Evolutionary conservation across 2,888 invertebrate species (phyloP).

Genomic region (Cylloceria caligata): DNA sequence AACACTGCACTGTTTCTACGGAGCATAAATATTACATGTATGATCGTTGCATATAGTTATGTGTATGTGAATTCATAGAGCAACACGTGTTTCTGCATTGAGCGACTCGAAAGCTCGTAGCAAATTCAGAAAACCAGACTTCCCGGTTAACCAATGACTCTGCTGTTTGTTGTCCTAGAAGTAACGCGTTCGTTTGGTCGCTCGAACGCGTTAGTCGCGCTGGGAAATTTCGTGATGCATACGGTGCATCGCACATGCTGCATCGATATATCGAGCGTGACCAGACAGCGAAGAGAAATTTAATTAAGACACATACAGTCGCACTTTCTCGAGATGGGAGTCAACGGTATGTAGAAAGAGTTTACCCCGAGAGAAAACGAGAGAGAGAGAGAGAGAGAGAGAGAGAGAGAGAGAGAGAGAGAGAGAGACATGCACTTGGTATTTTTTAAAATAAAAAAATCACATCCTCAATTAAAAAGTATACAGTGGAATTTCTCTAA

Average conservation of each 20-base stretch:
- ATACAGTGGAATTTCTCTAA: too few species aligned
- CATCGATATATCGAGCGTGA: slow-evolving; percentile 11
- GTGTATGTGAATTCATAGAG: slow-evolving; percentile 29
- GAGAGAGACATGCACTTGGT: too few species aligned
- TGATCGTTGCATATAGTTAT: not conserved
- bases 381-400: too few species aligned
- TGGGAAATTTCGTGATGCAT: not conserved
- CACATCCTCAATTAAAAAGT: too few species aligned
- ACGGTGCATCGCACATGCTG: not conserved
- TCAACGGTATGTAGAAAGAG: not conserved
- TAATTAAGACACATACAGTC: not conserved
- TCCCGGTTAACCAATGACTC: slow-evolving; percentile 33
- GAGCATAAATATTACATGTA: slow-evolving; percentile 1
- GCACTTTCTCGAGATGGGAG: not conserved
- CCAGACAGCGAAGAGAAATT: slow-evolving; percentile 29
- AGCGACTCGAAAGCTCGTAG: slow-evolving; percentile 11
- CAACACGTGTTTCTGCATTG: not conserved
- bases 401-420: too few species aligned
- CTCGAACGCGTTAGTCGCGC: slow-evolving; percentile 6
- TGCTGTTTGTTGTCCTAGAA: not conserved
- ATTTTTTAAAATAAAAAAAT: too few species aligned
- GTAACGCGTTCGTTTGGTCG: not conserved
- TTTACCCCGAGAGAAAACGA: not conserved
- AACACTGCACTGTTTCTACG: not conserved
- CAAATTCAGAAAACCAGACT: slow-evolving; percentile 57